phyloP scores from a whole-genome alignment of 92 coral and sea anemone species.

The Chrysogorgia sp. region DNA sequence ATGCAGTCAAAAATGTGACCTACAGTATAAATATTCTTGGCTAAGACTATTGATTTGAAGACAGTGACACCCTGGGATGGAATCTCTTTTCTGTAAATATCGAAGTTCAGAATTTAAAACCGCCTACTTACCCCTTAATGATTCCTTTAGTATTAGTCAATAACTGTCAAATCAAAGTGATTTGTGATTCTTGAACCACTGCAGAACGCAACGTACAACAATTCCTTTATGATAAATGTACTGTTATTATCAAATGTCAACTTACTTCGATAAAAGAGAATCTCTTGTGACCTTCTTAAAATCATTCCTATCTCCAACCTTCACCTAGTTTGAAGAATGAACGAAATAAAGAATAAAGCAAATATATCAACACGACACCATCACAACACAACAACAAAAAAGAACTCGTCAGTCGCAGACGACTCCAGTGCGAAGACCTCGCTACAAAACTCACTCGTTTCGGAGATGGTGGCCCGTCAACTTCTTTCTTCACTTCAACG shows the following conservation, averaged over 20 bases:
- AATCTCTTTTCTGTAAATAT: too few relatives aligned
- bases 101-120: too few relatives aligned
- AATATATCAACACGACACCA: not conserved
- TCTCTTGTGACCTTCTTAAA: constrained; percentile 15
- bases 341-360: not conserved
- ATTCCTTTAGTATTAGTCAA: not conserved
- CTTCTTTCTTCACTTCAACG: constrained; percentile 8
- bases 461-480: constrained; percentile 31
- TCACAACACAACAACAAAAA: not conserved
- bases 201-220: not conserved
- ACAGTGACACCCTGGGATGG: too few relatives aligned
- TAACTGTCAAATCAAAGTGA: not conserved
- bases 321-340: constrained; percentile 26
- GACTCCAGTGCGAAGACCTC: not conserved
- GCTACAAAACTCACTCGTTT: constrained; percentile 20
- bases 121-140: too few relatives aligned
- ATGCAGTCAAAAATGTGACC: too few relatives aligned
- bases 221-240: too few relatives aligned
- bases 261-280: constrained; percentile 27
- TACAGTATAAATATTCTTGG: too few relatives aligned
- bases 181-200: not conserved
- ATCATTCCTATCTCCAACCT: constrained; percentile 30
- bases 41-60: too few relatives aligned
- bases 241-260: not conserved
- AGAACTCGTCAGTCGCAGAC: not conserved